Conservation (phyloP, 2,888 invertebrate species). For the Marronus borbonicus region DNA sequence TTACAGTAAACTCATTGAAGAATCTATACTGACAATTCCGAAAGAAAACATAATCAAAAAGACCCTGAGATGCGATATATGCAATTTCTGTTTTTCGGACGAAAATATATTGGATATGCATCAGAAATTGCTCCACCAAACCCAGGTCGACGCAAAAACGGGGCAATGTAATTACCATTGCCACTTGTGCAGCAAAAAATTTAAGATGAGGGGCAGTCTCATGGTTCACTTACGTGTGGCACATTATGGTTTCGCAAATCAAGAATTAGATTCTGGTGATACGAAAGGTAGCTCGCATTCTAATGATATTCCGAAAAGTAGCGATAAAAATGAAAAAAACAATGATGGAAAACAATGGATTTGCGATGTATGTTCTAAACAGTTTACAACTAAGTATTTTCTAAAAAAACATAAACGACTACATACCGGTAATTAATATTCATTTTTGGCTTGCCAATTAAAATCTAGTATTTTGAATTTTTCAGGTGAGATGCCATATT, state of each 20-base stretch:
- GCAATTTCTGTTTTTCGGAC: constrained; percentile 82
- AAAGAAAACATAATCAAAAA: constrained; percentile 57
- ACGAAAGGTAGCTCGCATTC: constrained; percentile 11
- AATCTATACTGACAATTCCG: constrained; percentile 61
- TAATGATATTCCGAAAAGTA: constrained; percentile 20
- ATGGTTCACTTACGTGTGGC: constrained; percentile 88
- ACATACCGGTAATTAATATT: constrained; percentile 78
- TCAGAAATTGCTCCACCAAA: constrained; percentile 79
- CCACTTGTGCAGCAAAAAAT: constrained; percentile 84
- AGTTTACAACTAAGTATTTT: constrained; percentile 92
- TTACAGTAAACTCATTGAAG: constrained; percentile 30
- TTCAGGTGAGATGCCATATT: constrained; percentile 90
- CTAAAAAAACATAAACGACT: constrained; percentile 90
- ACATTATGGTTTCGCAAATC: constrained; percentile 76
- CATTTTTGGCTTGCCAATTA: neutral
- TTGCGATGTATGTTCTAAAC: constrained; percentile 87
- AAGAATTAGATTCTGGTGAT: constrained; percentile 44
- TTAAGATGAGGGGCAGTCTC: constrained; percentile 86
- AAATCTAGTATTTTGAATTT: constrained; percentile 10
- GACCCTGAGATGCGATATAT: constrained; percentile 77
- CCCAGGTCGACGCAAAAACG: constrained; percentile 64
- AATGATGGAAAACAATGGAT: constrained; percentile 81
- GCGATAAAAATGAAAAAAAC: constrained; percentile 70
- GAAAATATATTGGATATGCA: constrained; percentile 82
- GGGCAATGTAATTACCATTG: constrained; percentile 75